A percentile compares a stretch with the other conserved stretches of the same genome.
Evolutionary conservation across 2,113 vertebrate genomes (phyloP).

Genomic region (Candoia aspera): DNA sequence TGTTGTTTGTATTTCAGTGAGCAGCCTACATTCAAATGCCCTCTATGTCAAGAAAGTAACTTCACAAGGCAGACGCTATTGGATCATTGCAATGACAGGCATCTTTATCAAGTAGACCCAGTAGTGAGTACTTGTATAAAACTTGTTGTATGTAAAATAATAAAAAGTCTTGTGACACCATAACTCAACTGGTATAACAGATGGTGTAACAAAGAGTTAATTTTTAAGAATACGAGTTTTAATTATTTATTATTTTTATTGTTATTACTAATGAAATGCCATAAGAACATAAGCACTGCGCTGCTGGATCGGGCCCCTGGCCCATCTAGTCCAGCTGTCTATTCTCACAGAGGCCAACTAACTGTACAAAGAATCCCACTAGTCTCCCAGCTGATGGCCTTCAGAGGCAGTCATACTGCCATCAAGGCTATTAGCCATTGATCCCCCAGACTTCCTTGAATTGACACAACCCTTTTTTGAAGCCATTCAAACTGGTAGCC

Average conservation of each 20-base stretch:
- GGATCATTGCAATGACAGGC: slow-evolving; percentile 82
- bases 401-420: not conserved
- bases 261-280: not conserved
- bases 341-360: not conserved
- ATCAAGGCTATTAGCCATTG: not conserved
- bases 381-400: not conserved
- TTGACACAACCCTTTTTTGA: not conserved
- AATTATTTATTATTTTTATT: not conserved
- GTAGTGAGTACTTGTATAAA: slow-evolving; percentile 74
- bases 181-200: not conserved
- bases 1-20: slow-evolving; percentile 63
- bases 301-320: not conserved
- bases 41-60: slow-evolving; percentile 80
- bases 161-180: not conserved
- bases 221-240: not conserved
- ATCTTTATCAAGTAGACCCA: slow-evolving; percentile 75
- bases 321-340: not conserved
- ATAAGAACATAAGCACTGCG: not conserved
- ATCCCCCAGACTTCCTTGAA: not conserved
- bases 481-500: not conserved
- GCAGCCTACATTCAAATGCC: slow-evolving; percentile 79
- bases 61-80: slow-evolving; percentile 79
- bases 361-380: not conserved
- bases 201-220: not conserved
- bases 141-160: not conserved